Evolutionary conservation across 2,113 vertebrate species (phyloP).

Genomic region (Gulo gulo): DNA sequence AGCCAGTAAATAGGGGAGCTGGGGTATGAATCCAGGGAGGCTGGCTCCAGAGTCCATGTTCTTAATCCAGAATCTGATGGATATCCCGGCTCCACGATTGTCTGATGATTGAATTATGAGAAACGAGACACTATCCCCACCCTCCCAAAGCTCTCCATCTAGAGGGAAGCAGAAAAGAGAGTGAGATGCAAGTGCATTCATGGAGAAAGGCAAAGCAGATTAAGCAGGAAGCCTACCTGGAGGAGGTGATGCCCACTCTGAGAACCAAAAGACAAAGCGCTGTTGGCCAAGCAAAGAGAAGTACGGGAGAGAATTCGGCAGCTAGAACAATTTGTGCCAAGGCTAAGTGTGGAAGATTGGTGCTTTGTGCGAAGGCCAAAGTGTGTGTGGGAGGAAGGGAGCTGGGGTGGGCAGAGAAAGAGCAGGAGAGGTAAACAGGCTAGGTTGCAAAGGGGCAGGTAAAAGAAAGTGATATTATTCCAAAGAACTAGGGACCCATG

Average conservation of each 20-base stretch:
- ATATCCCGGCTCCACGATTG: not conserved
- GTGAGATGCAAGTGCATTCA: rapidly evolving
- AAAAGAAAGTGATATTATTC: not conserved
- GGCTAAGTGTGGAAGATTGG: not conserved
- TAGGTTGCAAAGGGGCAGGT: not conserved
- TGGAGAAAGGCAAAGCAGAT: not conserved
- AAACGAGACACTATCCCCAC: not conserved
- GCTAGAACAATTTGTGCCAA: not conserved
- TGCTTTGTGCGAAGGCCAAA: not conserved
- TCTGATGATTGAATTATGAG: not conserved
- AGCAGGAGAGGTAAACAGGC: not conserved
- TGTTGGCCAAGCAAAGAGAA: not conserved
- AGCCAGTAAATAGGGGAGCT: not conserved
- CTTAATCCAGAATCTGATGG: not conserved
- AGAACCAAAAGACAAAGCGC: not conserved
- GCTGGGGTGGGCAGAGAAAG: not conserved
- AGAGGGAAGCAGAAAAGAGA: not conserved
- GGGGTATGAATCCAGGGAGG: not conserved
- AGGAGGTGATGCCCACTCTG: not conserved
- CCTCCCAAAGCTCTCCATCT: not conserved
- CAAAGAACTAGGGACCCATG: not conserved
- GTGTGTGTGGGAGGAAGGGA: not conserved
- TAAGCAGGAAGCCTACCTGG: not conserved
- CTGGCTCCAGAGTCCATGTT: not conserved
- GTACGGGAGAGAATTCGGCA: not conserved